Base-by-base conservation (phyloP, 2,888 invertebrate genomes). In the Auanema sp. region DNA sequence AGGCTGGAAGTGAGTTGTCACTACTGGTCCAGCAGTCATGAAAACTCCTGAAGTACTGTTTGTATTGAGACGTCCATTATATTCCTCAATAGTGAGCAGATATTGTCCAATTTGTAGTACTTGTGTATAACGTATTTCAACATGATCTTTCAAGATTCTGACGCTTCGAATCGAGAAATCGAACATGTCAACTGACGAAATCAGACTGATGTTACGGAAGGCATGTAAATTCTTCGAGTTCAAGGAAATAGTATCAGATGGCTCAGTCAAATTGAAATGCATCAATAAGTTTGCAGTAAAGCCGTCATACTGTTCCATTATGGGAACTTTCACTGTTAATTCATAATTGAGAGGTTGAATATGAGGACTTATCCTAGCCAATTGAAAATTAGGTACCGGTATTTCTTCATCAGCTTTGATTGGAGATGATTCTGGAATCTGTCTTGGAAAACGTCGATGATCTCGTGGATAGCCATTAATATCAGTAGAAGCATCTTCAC, bases 1-100 rank as follows among this genome's bases (percentile, higher is more conserved):
- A 8, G 76, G 75, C 59, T 76, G 73, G 11, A 76, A 64, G 56
- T 75, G 75, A 4, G 72, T 70, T 2, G 70, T 68, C 52, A 67
- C 64, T 12, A 73, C 58, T 0, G 66, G 62, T 33, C 33, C 33
- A 5, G 33, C 33, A 5, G 3, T 33, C 33, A 33, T 33, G 33
- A 33, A 33, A 8, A 33, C 49, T 16, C 60, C 60, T 1, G 47
- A 54, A 11, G 53, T 33, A 1, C 10, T 1, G 33, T 42, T 60
- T 54, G 33, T 53, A 11, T 61, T 58, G 58, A 47, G 12, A 47
- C 21, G 44, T 40, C 58, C 67, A 42, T 16, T 18, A 21, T 42
- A 72, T 57, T 68, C 65, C 62, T 69, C 74, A 43, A 74, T 70
- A 2, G 74, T 74, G 56, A 74, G 55, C 18, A 74, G 54, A 52